Evolutionary conservation across 2,797 vertebrate species (phyloP), one percentile per base, ranked within the genome.

Genomic region (Pseudopleuronectes americanus): DNA sequence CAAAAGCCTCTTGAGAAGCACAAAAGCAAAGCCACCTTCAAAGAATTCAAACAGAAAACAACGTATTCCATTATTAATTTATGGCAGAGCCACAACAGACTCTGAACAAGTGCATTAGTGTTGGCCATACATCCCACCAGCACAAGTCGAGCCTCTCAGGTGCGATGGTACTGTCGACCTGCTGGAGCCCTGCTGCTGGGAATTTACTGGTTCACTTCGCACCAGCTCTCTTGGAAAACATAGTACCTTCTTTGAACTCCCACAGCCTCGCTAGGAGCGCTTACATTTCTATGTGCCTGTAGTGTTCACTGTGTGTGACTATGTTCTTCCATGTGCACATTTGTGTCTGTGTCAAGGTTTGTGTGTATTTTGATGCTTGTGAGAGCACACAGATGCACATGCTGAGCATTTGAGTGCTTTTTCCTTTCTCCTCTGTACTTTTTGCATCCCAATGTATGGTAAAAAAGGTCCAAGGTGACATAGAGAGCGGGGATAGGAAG

Each of bases 51-150:
- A 70, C 57, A 73, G 61, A 79, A 74, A 52, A 72, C 58, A 77
- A 23, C 58, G 55, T 57, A 59, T 80, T 83, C 55, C 68, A 87
- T 91, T 84, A 89, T 77, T 90, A 48, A 91, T 88, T 74, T 28
- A 71, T 57, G 36, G 58, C 52, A 43, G 66, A 77, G 36, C 54
- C 52, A 72, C 64, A 73, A 59, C 59, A 51, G 63, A 69, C 38
- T 58, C 45, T 38, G 23, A 41, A 75, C 62, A 13, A 13, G 49
- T 80, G 71, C 76, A 71, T 79, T 69, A 71, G 61, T 63, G 59
- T 55, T 19, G 54, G 16, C 49, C 62, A 73, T 67, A 67, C 60
- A 65, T 63, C 53, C 54, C 33, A 47, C 6, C 55, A 75, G 65
- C 55, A 74, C 65, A 61, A 67, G 64, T 76, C 63, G 31, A 64